Base-by-base conservation (phyloP, 2,888 invertebrate species). In the Perizoma flavofasciatum region DNA sequence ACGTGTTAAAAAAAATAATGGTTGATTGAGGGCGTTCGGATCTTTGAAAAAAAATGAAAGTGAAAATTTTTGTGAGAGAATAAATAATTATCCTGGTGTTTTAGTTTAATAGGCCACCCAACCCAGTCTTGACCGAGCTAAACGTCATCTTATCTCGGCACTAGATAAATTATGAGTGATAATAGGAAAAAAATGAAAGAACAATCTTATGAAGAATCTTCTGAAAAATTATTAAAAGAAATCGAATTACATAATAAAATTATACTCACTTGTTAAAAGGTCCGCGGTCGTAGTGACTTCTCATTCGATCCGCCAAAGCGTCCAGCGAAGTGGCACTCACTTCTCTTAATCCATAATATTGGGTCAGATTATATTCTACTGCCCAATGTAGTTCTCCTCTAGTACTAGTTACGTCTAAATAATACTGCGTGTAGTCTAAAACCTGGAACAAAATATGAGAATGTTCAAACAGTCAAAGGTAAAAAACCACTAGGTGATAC, bases 371-470 rank as follows among this genome's bases (percentile, higher is more conserved):
- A 89, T 98, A 98, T 81, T 98, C 97, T 51, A 95, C 92, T 54
- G 93, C 88, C 98, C 98, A 98, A 74, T 95, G 95, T 10, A 95
- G 94, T 63, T 94, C 94, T n/a, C 94, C 94, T 65, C 93, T 88
- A 48, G 95, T 94, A 73, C 93, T 94, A 43, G 94, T 93, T 78
- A 98, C 93, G 87, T 98, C 97, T 89, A 98, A 92, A 88, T 96
- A 98, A 91, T 96, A 98, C 92, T 98, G 98, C 39, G 96, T 95
- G 89, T 97, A 98, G 90, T 98, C 97, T 83, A 97, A 92, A 63
- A 98, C 95, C 96, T 96, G 89, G 4, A 70, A 69, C 58, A 49
- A 70, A 49, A 56, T 8, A 49, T 37, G 3, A 22, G 22, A 22
- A 22, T 22, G 22, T 22, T 22, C 22, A 22, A 22, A 22, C 22